Evolutionary conservation across 2,888 invertebrate species (phyloP).

Genomic region (Watsonalla binaria): DNA sequence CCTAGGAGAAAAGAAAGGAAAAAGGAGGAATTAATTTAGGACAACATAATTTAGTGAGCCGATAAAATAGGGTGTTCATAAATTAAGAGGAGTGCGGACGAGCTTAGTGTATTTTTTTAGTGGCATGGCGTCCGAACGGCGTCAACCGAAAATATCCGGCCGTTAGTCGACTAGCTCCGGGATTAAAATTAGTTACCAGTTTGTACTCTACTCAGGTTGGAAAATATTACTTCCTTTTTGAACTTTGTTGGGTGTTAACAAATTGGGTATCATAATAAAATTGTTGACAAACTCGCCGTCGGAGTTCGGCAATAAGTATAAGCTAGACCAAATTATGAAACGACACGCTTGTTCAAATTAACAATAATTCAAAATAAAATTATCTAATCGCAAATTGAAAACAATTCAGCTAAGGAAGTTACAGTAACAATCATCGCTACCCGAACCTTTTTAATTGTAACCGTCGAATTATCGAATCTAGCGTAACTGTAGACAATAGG

Average conservation of each 20-base stretch:
- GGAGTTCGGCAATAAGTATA: neutral
- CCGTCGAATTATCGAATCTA: slow-evolving; percentile 47
- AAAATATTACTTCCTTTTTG: slow-evolving; percentile 33
- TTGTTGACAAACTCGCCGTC: neutral
- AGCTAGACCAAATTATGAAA: neutral
- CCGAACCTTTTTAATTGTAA: slow-evolving; percentile 10
- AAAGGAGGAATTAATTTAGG: slow-evolving; percentile 40
- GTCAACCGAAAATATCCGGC: slow-evolving; percentile 63
- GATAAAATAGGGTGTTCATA: slow-evolving; percentile 59
- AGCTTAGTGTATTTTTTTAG: slow-evolving; percentile 55
- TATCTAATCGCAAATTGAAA: neutral
- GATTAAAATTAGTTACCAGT: slow-evolving; percentile 64
- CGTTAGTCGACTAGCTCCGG: slow-evolving; percentile 50
- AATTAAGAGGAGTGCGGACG: slow-evolving; percentile 50
- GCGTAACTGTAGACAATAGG: slow-evolving; percentile 49
- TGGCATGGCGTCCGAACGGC: slow-evolving; percentile 56
- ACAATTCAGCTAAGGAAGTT: neutral
- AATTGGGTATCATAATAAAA: slow-evolving; percentile 21
- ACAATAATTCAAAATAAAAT: neutral
- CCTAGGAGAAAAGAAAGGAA: slow-evolving; percentile 18
- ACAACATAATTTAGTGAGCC: slow-evolving; percentile 43
- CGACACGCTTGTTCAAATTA: no score
- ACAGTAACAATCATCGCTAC: neutral
- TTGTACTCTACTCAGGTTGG: slow-evolving; percentile 32
- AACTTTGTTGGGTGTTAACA: slow-evolving; percentile 19